Evolutionary conservation across 2,113 vertebrate species (phyloP), one percentile per base, ranked within the genome.

Genomic region (Cryptomyrus ogoouensis): DNA sequence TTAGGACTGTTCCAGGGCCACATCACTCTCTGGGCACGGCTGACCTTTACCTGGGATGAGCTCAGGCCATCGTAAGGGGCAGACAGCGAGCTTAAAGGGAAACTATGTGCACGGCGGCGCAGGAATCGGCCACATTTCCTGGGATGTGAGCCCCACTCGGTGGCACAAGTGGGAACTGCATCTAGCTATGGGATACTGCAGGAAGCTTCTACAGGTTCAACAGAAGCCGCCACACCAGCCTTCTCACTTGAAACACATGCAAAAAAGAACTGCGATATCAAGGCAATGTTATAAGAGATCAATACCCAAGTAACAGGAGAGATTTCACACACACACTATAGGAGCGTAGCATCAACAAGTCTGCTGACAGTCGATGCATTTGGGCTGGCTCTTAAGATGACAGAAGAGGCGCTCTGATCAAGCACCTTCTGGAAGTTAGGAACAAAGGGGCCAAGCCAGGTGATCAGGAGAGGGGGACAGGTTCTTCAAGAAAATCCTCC

Each of bases 21-120:
- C 15, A 8, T 42, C 13, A 7, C 35, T 35, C 31, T 19, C 35
- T 21, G 35, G 13, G 15, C 39, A 42, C 0, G 13, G 74, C 27
- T 27, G 62, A 15, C 31, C 35, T 42, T 39, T 19, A 19, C 5
- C 70, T 39, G 70, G 4, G 27, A 77, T 77, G 70, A 39, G 31
- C 31, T 77, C 70, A 35, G 27, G 24, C 70, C 70, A 17, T 39
- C n/a, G 3, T 15, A 17, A 66, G n/a, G 27, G 27, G 24, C n/a
- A 70, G n/a, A 70, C 62, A 4, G 21, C 62, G 3, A 31, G n/a
- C 10, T 2, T n/a, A 70, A 70, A 70, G 66, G 66, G 12, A 3
- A 10, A 35, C n/a, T 0, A 4, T 35, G n/a, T 5, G 31, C n/a
- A 15, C 0, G 3, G 66, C 31, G 0, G 5, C 5, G 1, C 35